phyloP scores from a whole-genome alignment of 2,797 vertebrate genomes.

The Synanceia verrucosa region DNA sequence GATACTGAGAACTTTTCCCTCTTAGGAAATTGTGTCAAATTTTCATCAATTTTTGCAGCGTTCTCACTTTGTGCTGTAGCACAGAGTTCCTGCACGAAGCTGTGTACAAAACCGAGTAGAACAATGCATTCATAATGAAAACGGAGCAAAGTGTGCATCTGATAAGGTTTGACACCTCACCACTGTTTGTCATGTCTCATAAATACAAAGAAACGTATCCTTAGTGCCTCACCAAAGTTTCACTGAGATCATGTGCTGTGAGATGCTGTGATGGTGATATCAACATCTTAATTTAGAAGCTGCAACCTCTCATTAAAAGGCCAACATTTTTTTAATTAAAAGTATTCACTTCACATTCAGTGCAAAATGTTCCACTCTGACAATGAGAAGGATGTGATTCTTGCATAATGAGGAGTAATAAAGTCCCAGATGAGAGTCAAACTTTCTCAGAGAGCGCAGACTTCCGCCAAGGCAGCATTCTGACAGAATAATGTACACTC shows the following conservation, averaged over 20 bases:
- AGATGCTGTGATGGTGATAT: background rate
- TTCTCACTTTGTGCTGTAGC: background rate
- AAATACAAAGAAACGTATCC: background rate
- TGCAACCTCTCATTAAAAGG: background rate
- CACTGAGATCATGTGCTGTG: background rate
- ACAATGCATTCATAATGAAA: background rate
- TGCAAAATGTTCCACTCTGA: background rate
- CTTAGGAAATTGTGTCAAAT: background rate
- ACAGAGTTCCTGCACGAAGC: background rate
- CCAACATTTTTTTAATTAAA: background rate
- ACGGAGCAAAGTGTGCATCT: background rate
- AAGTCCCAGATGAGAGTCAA: too few species aligned
- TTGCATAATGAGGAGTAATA: background rate
- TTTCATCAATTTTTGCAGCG: background rate
- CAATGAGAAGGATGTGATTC: background rate
- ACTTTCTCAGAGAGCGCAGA: too few species aligned
- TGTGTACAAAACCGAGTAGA: background rate
- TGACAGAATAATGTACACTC: too few species aligned
- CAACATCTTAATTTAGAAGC: background rate
- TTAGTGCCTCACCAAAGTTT: background rate
- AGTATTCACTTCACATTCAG: background rate
- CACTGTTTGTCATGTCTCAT: background rate
- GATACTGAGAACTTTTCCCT: background rate
- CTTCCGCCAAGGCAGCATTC: too few species aligned
- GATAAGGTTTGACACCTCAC: background rate